These are phyloP conservation scores for Peromyscus maniculatus DNA, from an alignment of 2,113 vertebrate species.

Conservation along the genomic window DNA sequence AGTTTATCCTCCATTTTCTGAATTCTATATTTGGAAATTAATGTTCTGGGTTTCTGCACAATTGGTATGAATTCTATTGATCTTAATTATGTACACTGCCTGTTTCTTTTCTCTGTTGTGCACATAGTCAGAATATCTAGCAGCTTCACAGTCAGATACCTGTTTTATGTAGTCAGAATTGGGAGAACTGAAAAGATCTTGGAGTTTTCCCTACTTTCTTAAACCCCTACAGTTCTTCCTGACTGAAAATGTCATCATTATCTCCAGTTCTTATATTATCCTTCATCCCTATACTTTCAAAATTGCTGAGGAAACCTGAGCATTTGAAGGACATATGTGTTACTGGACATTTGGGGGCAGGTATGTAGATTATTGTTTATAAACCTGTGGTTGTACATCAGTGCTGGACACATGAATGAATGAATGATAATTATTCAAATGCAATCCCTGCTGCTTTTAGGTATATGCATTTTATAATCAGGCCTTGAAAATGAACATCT, in stretches of 20 bases:
- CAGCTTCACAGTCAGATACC: fast-evolving
- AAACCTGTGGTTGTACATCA: background rate
- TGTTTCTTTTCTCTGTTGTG: background rate
- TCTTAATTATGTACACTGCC: background rate
- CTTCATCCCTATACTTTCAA: background rate
- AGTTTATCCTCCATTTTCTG: background rate
- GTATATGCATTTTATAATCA: background rate
- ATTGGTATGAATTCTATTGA: background rate
- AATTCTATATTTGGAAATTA: background rate
- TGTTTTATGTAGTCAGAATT: background rate
- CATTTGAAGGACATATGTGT: background rate
- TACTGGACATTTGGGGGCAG: background rate
- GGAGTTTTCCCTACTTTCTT: background rate
- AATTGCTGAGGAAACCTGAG: background rate
- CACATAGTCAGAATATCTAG: background rate
- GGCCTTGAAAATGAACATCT: background rate
- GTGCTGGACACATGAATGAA: background rate
- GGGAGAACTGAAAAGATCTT: background rate
- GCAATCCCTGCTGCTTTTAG: background rate
- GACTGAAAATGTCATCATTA: background rate
- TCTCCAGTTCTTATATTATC: background rate
- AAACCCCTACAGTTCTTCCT: background rate
- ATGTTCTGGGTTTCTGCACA: background rate
- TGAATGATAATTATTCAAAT: background rate
- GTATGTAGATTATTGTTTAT: background rate